A percentile compares a stretch with the other conserved stretches of the same genome.
Conservation (phyloP, 2,888 invertebrate genomes). For the Amiota mariae region DNA sequence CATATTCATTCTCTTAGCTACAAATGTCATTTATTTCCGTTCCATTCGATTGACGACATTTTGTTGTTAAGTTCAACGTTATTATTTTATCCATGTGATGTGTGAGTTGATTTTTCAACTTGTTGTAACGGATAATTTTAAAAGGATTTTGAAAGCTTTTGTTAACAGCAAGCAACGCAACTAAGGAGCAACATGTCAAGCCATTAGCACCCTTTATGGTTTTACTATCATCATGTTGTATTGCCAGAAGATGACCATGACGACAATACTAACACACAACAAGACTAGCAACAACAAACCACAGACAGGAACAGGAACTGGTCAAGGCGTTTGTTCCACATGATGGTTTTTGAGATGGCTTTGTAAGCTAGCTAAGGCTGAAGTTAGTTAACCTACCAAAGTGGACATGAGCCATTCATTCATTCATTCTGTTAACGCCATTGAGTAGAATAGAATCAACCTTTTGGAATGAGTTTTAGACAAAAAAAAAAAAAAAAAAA, state of each 20-base stretch:
- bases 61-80: not conserved
- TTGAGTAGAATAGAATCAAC: no score
- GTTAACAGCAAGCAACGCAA: not conserved
- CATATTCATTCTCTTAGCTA: no score
- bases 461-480: no score
- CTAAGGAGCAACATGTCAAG: conserved; percentile 17
- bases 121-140: not conserved
- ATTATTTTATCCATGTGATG: conserved; percentile 21
- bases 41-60: no score
- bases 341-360: not conserved
- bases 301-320: no score
- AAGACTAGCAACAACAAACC: no score
- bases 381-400: not conserved
- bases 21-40: no score
- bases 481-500: no score
- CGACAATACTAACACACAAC: no score
- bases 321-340: no score
- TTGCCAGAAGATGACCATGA: no score
- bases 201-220: conserved; percentile 35
- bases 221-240: no score
- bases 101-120: conserved; percentile 21
- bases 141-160: conserved; percentile 28
- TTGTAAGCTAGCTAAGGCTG: not conserved
- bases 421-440: not conserved
- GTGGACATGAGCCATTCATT: not conserved